Conservation (phyloP, 2,888 invertebrate genomes). For the Perizoma flavofasciatum region DNA sequence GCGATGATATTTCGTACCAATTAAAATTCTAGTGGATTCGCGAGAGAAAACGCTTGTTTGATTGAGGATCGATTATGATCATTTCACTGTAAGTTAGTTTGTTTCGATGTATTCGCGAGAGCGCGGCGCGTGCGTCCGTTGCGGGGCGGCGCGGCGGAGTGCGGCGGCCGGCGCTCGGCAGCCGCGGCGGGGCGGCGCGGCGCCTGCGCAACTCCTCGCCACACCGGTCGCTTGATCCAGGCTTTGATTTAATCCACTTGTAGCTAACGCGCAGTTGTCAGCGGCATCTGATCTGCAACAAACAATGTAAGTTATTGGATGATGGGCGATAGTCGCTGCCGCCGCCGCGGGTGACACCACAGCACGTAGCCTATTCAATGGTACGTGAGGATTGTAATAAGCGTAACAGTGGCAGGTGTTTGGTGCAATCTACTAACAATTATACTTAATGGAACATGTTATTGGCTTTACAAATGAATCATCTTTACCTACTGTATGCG, state of each 20-base stretch:
- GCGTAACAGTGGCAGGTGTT: conserved; percentile 38
- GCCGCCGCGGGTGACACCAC: neutral
- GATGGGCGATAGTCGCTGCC: neutral
- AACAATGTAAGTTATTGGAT: conserved; percentile 23
- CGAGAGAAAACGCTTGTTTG: conserved; percentile 45
- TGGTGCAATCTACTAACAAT: conserved; percentile 19
- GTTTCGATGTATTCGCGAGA: conserved; percentile 36
- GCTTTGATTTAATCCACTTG: conserved; percentile 63
- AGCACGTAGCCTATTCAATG: conserved; percentile 19
- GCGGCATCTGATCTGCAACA: conserved; percentile 48
- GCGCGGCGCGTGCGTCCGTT: conserved; percentile 53
- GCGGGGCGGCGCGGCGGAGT: conserved; percentile 63
- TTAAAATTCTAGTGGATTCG: conserved; percentile 47
- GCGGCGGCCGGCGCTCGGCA: conserved; percentile 41
- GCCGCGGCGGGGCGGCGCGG: conserved; percentile 46
- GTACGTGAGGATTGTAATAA: conserved; percentile 32
- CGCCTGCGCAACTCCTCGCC: conserved; percentile 47
- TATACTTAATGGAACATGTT: conserved; percentile 12
- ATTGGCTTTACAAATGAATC: neutral
- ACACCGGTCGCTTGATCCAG: conserved; percentile 56
- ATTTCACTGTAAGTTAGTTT: conserved; percentile 53
- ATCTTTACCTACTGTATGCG: neutral
- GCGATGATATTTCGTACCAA: conserved; percentile 48
- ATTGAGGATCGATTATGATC: conserved; percentile 46
- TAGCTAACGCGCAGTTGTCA: conserved; percentile 46